These are phyloP conservation scores for Orthosia cruda DNA, from an alignment of 2,888 invertebrate species.

Conservation along the genomic window DNA sequence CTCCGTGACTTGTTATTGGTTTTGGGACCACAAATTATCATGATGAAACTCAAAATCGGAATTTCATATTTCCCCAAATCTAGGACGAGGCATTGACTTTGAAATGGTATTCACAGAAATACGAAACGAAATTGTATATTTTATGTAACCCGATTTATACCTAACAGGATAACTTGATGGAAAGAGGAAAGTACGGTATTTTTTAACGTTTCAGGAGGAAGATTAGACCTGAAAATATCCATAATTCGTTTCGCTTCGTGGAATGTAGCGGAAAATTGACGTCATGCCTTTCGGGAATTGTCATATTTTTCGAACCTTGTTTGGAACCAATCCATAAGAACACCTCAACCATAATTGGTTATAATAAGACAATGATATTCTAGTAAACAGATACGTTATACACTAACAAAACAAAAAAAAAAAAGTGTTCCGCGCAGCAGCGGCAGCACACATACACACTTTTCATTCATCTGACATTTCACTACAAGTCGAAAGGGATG, in stretches of 20 bases:
- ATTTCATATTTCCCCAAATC: constrained; percentile 50
- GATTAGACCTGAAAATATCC: not conserved
- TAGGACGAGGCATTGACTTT: constrained; percentile 66
- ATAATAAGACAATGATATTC: no score
- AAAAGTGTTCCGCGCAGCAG: no score
- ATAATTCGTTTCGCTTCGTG: not conserved
- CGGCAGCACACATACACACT: no score
- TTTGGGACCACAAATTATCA: constrained; percentile 16
- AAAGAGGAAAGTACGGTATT: not conserved
- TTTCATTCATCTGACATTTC: no score
- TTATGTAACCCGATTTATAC: constrained; percentile 14
- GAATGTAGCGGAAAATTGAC: constrained; percentile 1
- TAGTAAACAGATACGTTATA: no score
- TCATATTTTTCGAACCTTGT: not conserved
- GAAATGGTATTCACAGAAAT: constrained; percentile 43
- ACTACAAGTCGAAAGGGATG: no score
- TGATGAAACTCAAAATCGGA: constrained; percentile 49
- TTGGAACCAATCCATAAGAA: not conserved
- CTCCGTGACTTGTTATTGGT: constrained; percentile 42
- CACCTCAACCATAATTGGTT: not conserved
- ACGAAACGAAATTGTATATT: constrained; percentile 21
- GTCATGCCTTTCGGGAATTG: not conserved
- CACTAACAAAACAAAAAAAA: no score
- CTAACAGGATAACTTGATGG: constrained; percentile 44
- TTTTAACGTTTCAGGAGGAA: constrained; percentile 8